These are phyloP conservation scores for Ceratoteleas bidentatus DNA, from an alignment of 1,140 invertebrate species.

Conservation along the genomic window DNA sequence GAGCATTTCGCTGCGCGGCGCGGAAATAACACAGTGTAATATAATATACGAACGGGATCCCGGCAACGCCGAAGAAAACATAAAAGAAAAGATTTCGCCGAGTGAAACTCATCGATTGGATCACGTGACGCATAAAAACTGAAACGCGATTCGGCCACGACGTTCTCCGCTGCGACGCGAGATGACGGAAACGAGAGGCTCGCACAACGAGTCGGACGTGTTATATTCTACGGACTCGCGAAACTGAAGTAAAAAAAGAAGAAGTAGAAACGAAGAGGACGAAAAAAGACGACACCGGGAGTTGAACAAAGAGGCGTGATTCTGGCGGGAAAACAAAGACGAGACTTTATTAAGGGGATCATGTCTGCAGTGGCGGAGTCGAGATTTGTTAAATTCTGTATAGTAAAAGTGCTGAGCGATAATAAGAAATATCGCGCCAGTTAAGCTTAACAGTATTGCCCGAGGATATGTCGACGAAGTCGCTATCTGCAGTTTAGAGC, in stretches of 20 bases:
- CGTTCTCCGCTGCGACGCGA: constrained; percentile 4
- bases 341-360: no score
- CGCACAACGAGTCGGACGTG: neutral
- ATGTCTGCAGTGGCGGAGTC: no score
- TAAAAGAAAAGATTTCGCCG: constrained; percentile 35
- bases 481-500: no score
- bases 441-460: no score
- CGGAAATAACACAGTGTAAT: constrained; percentile 41
- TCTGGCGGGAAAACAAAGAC: no score
- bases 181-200: constrained; percentile 15
- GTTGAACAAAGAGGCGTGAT: neutral
- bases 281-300: neutral
- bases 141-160: constrained; percentile 26
- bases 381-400: no score
- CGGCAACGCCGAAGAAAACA: constrained; percentile 16
- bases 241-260: constrained; percentile 2
- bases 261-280: neutral
- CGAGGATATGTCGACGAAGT: no score
- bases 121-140: constrained; percentile 45
- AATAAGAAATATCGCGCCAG: no score
- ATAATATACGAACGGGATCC: constrained; percentile 17
- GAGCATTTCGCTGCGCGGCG: constrained; percentile 16
- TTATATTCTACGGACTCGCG: constrained; percentile 1
- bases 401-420: no score
- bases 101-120: constrained; percentile 46